Evolutionary conservation across 2,113 vertebrate species (phyloP), one percentile per base, ranked within the genome.

Genomic region (Callipepla californica): DNA sequence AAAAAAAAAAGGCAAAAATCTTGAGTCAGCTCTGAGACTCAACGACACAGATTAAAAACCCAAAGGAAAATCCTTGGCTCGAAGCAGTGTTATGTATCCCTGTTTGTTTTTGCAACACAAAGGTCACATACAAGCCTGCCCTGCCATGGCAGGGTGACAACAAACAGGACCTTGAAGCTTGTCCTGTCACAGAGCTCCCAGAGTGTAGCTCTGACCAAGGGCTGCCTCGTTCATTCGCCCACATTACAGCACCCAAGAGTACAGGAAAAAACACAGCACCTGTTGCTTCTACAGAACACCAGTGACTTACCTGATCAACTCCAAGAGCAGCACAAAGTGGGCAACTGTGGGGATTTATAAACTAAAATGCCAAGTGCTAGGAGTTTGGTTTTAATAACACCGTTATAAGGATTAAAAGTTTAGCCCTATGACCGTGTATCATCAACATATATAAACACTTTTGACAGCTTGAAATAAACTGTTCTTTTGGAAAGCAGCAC

Each of bases 61-160:
- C 59, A 80, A 50, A 89, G 17, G 28, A 69, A 80, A 53, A 18
- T 48, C 77, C 36, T 65, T 62, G 66, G 30, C 26, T 45, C 8
- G 12, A 85, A 63, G 2, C 5, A 82, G 55, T 30, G 65, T 44
- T 20, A 5, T 42, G 45, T 72, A 48, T 45, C 55, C 5, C n/a
- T 23, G 66, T 63, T 72, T 70, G 26, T 68, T 91, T 89, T 74
- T 47, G 76, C 13, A 3, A 32, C 55, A 74, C 3, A 57, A 89
- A 93, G 81, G 70, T 92, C 92, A 89, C 72, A 44, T 7, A 30
- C 6, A 42, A 0, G 2, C 55, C 61, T 86, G 66, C 25, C 48
- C 73, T n/a, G 1, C 28, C 55, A 63, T 0, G 0, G 47, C 55
- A 23, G 11, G 28, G 0, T 67, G 85, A 91, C 68, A 79, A 65